Conservation (phyloP, 2,797 vertebrate species). For the Microctenopoma lineatum region DNA sequence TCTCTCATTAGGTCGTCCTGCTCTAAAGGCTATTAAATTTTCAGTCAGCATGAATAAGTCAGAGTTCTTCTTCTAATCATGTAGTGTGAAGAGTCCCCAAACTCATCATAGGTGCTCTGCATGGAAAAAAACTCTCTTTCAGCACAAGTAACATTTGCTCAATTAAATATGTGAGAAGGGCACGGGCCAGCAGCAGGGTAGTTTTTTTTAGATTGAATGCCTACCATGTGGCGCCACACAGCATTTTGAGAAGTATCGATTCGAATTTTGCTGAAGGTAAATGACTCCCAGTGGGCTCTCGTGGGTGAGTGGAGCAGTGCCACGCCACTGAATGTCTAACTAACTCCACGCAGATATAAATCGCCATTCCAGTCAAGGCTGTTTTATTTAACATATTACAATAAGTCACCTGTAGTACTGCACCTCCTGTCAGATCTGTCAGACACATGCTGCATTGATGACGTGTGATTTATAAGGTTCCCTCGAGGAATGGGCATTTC, state of each 20-base stretch:
- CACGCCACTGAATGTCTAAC: constrained; percentile 76
- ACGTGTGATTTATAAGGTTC: constrained; percentile 61
- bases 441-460: constrained; percentile 65
- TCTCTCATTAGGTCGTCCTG: constrained; percentile 80
- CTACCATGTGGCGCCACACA: constrained; percentile 63
- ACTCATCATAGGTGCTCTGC: constrained; percentile 68
- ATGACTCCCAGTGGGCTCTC: constrained; percentile 80
- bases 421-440: constrained; percentile 69
- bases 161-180: constrained; percentile 72
- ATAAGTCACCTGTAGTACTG: constrained; percentile 61
- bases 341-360: constrained; percentile 84
- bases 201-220: constrained; percentile 49
- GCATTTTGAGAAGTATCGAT: constrained; percentile 82
- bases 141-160: constrained; percentile 66
- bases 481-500: constrained; percentile 39
- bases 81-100: constrained; percentile 66
- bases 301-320: constrained; percentile 78
- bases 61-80: constrained; percentile 76
- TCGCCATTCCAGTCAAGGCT: constrained; percentile 81
- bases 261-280: constrained; percentile 80
- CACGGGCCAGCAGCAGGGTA: constrained; percentile 51
- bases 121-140: constrained; percentile 23
- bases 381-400: constrained; percentile 78
- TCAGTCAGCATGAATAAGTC: constrained; percentile 84
- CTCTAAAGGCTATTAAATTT: constrained; percentile 81